Evolutionary conservation across 1,140 invertebrate species (phyloP), one percentile per base, ranked within the genome.

Genomic region (Cydia strobilella): DNA sequence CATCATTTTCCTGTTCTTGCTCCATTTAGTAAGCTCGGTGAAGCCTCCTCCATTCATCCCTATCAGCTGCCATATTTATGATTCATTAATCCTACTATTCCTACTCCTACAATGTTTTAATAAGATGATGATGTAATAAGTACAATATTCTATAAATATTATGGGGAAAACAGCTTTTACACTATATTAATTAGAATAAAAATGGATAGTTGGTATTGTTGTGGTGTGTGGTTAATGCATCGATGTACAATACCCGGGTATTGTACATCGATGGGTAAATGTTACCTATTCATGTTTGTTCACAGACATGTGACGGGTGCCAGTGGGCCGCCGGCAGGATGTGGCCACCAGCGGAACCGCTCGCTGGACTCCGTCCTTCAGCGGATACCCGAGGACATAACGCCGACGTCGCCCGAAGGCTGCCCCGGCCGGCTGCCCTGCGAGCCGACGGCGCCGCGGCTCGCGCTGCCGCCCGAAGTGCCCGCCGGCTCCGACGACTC

Each of bases 341-440:
- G 90, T 84, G 94, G 96, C 77, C 97, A 98, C 86, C 97, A 98
- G 88, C 94, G 97, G 78, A 98, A 98, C 93, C 95, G 97, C 73
- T 97, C 97, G 84, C 91, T 98, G 83, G 97, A 98, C 89, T 98
- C 97, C 71, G 97, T 97, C 23, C 93, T 97, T 62, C 97, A 97
- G 86, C 94, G 96, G 85, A 97, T 97, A 79, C 97, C 97, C 23
- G 97, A 97, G 93, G 96, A 97, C 23, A 96, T 96, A 89, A 95
- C 96, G 15, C 96, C 95, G 23, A 96, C 96, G 7, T 97, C 96
- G 90, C 96, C 96, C 74, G 96, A 97, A 91, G 95, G 48, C 7
- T 51, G 48, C 48, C 15, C 95, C 80, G 95, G 74, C 89, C 94
- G 75, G 83, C 93, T 97, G 90, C 96, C 97, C 3, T 95, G 96